Evolutionary conservation across 2,888 invertebrate species (phyloP).

Genomic region (Meandrusa payeni): DNA sequence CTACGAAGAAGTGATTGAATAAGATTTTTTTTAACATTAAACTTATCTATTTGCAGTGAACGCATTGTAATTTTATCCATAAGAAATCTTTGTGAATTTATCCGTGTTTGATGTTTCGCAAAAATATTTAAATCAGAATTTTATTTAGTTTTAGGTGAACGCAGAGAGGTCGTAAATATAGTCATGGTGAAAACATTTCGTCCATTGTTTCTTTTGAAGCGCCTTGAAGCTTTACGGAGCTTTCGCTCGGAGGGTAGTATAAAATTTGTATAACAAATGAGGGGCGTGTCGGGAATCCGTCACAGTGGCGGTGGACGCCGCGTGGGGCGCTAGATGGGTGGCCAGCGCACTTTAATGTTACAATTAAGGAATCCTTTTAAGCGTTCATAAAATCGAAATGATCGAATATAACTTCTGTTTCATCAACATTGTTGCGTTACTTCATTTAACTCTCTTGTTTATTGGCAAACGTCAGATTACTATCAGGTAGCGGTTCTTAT

Average conservation of each 20-base stretch:
- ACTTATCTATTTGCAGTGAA: too few relatives aligned
- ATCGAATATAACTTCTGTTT: constrained; percentile 16
- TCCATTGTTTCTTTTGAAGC: constrained; percentile 54
- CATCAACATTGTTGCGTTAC: constrained; percentile 12
- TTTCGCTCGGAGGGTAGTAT: constrained; percentile 78
- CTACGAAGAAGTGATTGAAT: too few relatives aligned
- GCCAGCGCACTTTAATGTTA: constrained; percentile 38
- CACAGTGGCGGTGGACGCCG: constrained; percentile 69
- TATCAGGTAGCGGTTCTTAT: constrained; percentile 1
- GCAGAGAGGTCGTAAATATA: constrained; percentile 26
- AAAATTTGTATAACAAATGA: constrained; percentile 81
- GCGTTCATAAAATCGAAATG: constrained; percentile 18
- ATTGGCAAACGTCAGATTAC: constrained; percentile 5
- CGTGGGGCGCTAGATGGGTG: constrained; percentile 76
- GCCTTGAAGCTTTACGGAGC: constrained; percentile 44
- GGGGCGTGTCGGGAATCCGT: constrained; percentile 75
- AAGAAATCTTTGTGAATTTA: too few relatives aligned
- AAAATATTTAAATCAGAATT: constrained; percentile 14
- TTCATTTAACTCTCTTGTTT: constrained; percentile 1
- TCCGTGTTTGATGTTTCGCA: background rate
- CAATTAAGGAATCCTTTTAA: constrained; percentile 22
- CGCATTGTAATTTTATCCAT: too few relatives aligned
- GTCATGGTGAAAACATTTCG: constrained; percentile 26
- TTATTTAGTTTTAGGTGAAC: constrained; percentile 24
- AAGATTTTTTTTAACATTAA: too few relatives aligned